phyloP scores from a whole-genome alignment of 2,888 invertebrate genomes.

The Drosophila hamatofila region DNA sequence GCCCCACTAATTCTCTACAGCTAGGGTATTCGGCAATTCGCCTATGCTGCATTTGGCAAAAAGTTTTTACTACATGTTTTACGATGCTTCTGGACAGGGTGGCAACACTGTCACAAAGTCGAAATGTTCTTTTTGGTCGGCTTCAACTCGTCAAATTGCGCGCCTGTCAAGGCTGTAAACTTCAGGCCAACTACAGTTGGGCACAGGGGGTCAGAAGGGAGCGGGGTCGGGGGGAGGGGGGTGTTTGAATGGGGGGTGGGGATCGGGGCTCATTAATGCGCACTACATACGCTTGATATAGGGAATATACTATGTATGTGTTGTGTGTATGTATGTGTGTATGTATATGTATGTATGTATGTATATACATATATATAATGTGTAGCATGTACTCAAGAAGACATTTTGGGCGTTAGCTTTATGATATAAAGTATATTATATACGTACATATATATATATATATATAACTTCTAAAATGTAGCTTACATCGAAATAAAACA shows the following conservation, averaged over 20 bases:
- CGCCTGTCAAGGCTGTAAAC: conserved; percentile 58
- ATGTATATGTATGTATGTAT: neutral
- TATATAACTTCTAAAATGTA: neutral
- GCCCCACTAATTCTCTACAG: neutral
- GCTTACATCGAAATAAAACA: conserved; percentile 38
- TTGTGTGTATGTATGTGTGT: too few species aligned
- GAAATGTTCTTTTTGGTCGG: conserved; percentile 15
- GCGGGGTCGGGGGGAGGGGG: too few species aligned
- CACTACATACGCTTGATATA: conserved; percentile 21
- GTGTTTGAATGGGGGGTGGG: neutral
- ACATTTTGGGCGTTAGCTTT: conserved; percentile 49
- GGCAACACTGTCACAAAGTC: conserved; percentile 22
- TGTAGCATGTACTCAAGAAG: conserved; percentile 48
- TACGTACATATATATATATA: neutral
- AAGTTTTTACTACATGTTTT: neutral
- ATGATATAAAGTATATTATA: neutral
- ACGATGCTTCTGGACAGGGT: conserved; percentile 1
- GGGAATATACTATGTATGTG: too few species aligned
- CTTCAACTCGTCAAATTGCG: conserved; percentile 16
- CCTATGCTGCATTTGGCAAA: neutral
- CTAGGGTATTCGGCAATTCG: conserved; percentile 3
- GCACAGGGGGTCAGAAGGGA: neutral
- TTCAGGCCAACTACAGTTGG: conserved; percentile 13
- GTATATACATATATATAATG: neutral
- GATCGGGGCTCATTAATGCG: conserved; percentile 46